A percentile compares a stretch with the other conserved stretches of the same genome.
Evolutionary conservation across 2,888 invertebrate species (phyloP).

Genomic region (Shargacucullia verbasci): DNA sequence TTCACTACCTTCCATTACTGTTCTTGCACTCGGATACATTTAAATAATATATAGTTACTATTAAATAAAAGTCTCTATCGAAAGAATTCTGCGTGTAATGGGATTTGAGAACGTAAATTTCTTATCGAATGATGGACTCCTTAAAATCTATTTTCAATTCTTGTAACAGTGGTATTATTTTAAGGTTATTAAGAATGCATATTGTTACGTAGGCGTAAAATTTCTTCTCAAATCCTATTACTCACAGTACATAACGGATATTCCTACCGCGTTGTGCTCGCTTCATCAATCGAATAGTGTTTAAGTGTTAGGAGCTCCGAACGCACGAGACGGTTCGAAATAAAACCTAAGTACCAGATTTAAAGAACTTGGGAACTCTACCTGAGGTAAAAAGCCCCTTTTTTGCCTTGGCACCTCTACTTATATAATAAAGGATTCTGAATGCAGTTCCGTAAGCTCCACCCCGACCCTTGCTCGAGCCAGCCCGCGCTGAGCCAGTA

Average conservation of each 20-base stretch:
- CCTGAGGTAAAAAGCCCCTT: too few relatives aligned
- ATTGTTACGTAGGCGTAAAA: background rate
- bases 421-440: too few relatives aligned
- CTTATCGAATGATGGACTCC: background rate
- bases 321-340: background rate
- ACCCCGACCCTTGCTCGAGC: too few relatives aligned
- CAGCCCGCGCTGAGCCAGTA: too few relatives aligned
- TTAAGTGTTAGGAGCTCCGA: slow-evolving; percentile 55
- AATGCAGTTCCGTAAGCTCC: too few relatives aligned
- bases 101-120: slow-evolving; percentile 34
- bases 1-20: slow-evolving; percentile 58
- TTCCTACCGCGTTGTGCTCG: slow-evolving; percentile 81
- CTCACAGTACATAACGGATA: slow-evolving; percentile 57
- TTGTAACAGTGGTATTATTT: too few relatives aligned
- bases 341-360: too few relatives aligned
- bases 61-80: slow-evolving; percentile 36
- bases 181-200: too few relatives aligned
- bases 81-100: slow-evolving; percentile 37
- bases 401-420: too few relatives aligned
- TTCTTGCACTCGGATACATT: slow-evolving; percentile 46
- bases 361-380: too few relatives aligned
- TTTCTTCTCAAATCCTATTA: slow-evolving; percentile 27
- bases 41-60: slow-evolving; percentile 35
- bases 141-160: background rate
- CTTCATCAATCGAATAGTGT: slow-evolving; percentile 58